Percentiles rank a stretch among this genome's conserved stretches.
phyloP scores from a whole-genome alignment of 1,140 invertebrate genomes.

The Tetramorium simillimum region DNA sequence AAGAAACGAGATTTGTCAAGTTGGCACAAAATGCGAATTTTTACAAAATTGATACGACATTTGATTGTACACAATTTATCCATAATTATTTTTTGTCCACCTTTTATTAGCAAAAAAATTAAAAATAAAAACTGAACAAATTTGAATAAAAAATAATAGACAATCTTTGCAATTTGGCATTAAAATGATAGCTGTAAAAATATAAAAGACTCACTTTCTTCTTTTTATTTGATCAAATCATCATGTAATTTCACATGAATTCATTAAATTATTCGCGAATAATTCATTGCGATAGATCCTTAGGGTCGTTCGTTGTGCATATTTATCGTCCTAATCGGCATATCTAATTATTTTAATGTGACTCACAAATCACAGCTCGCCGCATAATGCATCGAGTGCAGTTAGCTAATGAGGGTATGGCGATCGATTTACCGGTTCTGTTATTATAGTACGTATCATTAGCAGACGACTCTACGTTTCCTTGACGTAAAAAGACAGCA shows the following conservation, averaged over 20 bases:
- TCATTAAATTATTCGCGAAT: neutral
- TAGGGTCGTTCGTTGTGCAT: constrained; percentile 7
- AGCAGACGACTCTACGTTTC: neutral
- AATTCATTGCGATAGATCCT: neutral
- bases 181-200: neutral
- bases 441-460: neutral
- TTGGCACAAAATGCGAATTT: too few relatives aligned
- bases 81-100: too few relatives aligned
- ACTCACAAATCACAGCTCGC: neutral
- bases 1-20: neutral
- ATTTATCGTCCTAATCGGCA: neutral
- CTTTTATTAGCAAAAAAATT: too few relatives aligned
- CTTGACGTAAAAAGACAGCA: neutral
- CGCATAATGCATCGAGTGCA: constrained; percentile 12
- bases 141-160: too few relatives aligned
- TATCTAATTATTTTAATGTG: constrained; percentile 21
- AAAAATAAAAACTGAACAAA: too few relatives aligned
- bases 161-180: neutral
- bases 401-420: constrained; percentile 41
- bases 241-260: neutral
- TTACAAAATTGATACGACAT: too few relatives aligned
- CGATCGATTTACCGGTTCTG: constrained; percentile 13
- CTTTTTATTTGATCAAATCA: neutral
- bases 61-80: too few relatives aligned
- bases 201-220: neutral